Conservation (phyloP, 2,797 vertebrate species). For the Ataeniobius toweri region DNA sequence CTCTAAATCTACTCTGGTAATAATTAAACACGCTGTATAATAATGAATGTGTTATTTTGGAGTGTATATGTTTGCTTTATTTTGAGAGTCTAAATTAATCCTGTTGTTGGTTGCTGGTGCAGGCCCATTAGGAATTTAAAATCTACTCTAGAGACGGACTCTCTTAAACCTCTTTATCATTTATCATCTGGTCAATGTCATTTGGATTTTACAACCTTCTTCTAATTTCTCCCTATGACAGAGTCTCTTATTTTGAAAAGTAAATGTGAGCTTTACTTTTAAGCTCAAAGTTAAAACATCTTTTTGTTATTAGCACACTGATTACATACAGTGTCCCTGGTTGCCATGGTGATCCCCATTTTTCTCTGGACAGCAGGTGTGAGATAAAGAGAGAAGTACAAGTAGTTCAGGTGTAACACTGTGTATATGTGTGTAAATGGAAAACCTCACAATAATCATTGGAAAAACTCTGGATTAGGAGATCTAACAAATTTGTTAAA, state of each 20-base stretch:
- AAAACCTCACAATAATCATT: neutral
- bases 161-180: neutral
- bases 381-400: neutral
- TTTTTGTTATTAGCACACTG: neutral
- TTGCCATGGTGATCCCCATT: neutral
- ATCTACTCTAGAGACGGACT: neutral
- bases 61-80: neutral
- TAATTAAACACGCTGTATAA: neutral
- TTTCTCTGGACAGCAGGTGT: neutral
- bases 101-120: neutral
- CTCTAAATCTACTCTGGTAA: no score
- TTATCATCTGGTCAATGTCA: neutral
- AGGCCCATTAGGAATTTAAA: neutral
- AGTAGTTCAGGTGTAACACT: neutral
- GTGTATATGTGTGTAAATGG: neutral
- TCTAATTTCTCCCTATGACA: neutral
- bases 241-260: neutral
- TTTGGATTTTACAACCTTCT: neutral
- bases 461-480: neutral
- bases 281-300: neutral
- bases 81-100: neutral
- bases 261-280: neutral
- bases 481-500: constrained; percentile 10
- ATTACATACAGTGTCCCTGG: neutral
- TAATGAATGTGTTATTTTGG: neutral